Conservation (phyloP, 2,888 invertebrate species). For the Apodemia mormo region DNA sequence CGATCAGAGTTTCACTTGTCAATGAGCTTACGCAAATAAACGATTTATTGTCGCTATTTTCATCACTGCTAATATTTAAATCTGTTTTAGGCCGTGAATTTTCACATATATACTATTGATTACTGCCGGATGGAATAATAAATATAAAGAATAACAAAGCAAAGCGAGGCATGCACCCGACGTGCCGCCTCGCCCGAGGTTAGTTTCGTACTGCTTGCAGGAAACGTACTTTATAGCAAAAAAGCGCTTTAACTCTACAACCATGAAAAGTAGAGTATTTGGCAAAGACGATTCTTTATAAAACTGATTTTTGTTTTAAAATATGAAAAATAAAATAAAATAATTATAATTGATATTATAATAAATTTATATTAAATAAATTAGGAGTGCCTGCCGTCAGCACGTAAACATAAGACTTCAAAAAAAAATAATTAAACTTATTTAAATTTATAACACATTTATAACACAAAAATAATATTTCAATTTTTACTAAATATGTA, state of each 20-base stretch:
- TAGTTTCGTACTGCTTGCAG: conserved; percentile 62
- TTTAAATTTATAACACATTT: too few relatives aligned
- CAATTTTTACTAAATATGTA: too few relatives aligned
- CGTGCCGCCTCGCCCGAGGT: conserved; percentile 77
- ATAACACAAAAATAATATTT: too few relatives aligned
- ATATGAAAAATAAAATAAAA: neutral
- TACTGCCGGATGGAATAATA: conserved; percentile 67
- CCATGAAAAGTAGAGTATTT: neutral
- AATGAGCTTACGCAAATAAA: conserved; percentile 50
- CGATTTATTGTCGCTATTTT: conserved; percentile 52
- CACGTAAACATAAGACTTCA: neutral
- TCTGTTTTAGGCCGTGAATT: conserved; percentile 57
- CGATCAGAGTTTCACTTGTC: conserved; percentile 75
- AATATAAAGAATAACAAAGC: conserved; percentile 70
- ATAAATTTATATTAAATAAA: neutral
- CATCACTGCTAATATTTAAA: conserved; percentile 44
- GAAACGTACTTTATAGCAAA: conserved; percentile 6
- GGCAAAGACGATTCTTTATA: neutral
- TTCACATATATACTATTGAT: conserved; percentile 68
- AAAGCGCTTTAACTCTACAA: neutral
- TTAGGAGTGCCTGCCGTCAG: neutral
- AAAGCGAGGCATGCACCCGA: conserved; percentile 77
- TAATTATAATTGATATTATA: neutral
- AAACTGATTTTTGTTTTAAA: neutral
- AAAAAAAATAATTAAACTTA: neutral